phyloP scores from a whole-genome alignment of 1,140 invertebrate genomes.

The Drosophila bocqueti region DNA sequence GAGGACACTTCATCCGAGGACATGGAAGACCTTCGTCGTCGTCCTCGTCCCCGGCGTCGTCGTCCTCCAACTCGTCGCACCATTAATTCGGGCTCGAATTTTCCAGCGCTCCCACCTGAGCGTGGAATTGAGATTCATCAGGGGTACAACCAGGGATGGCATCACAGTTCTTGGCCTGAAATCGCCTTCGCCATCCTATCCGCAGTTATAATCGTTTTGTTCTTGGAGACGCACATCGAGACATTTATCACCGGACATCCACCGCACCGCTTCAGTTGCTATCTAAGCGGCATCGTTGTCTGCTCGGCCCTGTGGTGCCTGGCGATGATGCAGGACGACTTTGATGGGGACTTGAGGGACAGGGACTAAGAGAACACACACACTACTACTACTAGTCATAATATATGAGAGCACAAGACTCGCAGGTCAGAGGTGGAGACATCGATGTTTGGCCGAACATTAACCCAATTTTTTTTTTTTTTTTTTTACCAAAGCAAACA shows the following conservation, averaged over 20 bases:
- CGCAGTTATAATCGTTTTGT: not conserved
- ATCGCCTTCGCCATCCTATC: not conserved
- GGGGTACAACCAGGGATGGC: not conserved
- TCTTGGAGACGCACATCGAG: not conserved
- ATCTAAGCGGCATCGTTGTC: not conserved
- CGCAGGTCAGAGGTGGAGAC: not conserved
- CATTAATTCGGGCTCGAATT: too few species aligned
- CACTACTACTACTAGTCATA: too few species aligned
- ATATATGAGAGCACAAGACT: not conserved
- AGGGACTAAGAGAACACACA: not conserved
- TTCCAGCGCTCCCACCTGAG: too few species aligned
- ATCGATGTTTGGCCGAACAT: not conserved
- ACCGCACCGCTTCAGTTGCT: not conserved
- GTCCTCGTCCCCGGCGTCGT: too few species aligned
- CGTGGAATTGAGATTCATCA: too few species aligned
- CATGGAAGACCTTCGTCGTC: too few species aligned
- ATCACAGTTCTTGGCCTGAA: not conserved
- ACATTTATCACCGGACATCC: not conserved
- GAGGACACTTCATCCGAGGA: not conserved
- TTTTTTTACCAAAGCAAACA: not conserved
- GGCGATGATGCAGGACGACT: not conserved
- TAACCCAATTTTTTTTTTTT: too few species aligned
- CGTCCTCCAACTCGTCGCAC: too few species aligned
- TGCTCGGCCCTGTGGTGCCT: not conserved
- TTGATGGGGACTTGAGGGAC: not conserved